Evolutionary conservation across 2,797 vertebrate genomes (phyloP).

Genomic region (Florisuga fusca): DNA sequence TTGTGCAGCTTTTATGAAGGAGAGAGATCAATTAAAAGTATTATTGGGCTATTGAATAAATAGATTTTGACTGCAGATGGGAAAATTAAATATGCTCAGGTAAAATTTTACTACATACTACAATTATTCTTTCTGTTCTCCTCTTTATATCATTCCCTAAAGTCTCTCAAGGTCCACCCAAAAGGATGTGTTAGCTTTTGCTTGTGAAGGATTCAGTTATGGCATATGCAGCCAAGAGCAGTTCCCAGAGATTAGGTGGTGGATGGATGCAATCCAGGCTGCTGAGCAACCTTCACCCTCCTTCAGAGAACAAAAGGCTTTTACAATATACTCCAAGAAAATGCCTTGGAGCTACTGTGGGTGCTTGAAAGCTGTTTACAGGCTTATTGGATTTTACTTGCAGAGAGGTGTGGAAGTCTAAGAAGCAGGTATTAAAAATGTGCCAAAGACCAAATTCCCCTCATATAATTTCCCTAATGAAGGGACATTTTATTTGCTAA

Average conservation of each 20-base stretch:
- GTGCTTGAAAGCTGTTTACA: background rate
- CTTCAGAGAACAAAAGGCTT: background rate
- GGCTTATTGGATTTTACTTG: background rate
- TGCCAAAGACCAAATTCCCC: background rate
- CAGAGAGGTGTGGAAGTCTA: background rate
- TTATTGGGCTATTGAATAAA: background rate
- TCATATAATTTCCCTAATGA: background rate
- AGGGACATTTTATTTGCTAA: background rate
- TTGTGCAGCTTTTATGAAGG: background rate
- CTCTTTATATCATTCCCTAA: background rate
- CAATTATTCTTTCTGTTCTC: background rate
- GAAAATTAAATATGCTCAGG: background rate
- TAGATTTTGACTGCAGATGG: background rate
- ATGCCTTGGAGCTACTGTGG: background rate
- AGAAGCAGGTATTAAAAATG: background rate
- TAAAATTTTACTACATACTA: background rate
- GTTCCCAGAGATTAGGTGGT: background rate
- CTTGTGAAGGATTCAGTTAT: background rate
- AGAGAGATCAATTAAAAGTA: background rate
- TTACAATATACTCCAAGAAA: background rate
- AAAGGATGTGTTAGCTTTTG: background rate
- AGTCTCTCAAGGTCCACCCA: background rate
- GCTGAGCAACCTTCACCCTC: background rate
- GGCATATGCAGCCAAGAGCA: background rate
- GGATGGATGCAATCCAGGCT: background rate